phyloP scores from a whole-genome alignment of 2,888 invertebrate species.

The Catocala fraxini region DNA sequence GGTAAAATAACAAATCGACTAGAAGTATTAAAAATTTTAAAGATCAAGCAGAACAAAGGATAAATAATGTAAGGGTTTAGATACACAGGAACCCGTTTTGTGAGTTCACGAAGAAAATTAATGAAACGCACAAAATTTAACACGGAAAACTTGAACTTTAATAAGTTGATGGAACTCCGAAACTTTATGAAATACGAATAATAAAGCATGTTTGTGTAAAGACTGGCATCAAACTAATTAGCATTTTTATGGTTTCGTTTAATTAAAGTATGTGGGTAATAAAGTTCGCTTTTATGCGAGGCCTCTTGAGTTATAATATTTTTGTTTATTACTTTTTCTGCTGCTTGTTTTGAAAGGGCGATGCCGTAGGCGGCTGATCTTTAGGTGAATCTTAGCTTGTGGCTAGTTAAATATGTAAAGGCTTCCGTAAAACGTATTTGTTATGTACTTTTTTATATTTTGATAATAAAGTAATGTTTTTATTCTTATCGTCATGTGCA shows the following conservation, averaged over 20 bases:
- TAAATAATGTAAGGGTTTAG: too few species aligned
- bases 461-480: too few species aligned
- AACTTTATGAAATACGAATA: slow-evolving; percentile 34
- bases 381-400: too few species aligned
- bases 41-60: too few species aligned
- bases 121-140: slow-evolving; percentile 46
- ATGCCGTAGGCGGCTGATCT: too few species aligned
- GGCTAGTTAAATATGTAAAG: too few species aligned
- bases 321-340: slow-evolving; percentile 16
- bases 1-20: too few species aligned
- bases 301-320: slow-evolving; percentile 12
- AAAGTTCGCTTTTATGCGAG: slow-evolving; percentile 18
- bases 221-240: slow-evolving; percentile 38
- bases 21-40: too few species aligned
- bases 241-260: slow-evolving; percentile 46
- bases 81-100: too few species aligned
- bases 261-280: slow-evolving; percentile 33
- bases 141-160: slow-evolving; percentile 45
- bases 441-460: too few species aligned
- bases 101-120: slow-evolving; percentile 30
- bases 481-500: too few species aligned
- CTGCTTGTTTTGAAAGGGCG: background rate
- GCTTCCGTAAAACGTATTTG: too few species aligned
- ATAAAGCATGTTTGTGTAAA: slow-evolving; percentile 33
- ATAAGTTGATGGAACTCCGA: slow-evolving; percentile 49